A percentile compares a stretch with the other conserved stretches of the same genome.
phyloP scores from a whole-genome alignment of 1,140 invertebrate species.

The Yoshiicerus persimilis region DNA sequence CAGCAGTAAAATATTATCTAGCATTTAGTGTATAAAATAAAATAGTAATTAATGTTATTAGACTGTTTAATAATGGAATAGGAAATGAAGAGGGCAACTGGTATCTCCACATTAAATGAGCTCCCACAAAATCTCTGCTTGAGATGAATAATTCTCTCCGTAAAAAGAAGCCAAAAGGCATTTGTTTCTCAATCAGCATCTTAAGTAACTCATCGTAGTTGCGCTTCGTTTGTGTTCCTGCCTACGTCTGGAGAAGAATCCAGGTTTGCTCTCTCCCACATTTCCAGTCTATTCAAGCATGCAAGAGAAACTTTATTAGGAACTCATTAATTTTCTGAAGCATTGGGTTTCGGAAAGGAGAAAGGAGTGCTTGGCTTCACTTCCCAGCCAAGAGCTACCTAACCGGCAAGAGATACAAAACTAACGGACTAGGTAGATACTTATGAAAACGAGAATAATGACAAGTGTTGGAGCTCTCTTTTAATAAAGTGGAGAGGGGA shows the following conservation, averaged over 20 bases:
- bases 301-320: conserved; percentile 14
- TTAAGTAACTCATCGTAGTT: neutral
- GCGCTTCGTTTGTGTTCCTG: neutral
- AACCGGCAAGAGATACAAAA: neutral
- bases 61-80: neutral
- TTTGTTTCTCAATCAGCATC: conserved; percentile 3
- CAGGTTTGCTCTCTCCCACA: neutral
- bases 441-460: conserved; percentile 15
- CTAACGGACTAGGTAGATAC: neutral
- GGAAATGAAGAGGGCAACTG: neutral
- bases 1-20: neutral
- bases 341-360: neutral
- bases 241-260: neutral
- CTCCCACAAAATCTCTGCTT: neutral
- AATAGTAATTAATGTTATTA: conserved; percentile 4
- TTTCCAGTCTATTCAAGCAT: neutral
- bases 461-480: conserved; percentile 5
- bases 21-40: neutral
- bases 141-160: neutral
- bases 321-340: conserved; percentile 17
- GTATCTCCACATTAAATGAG: neutral
- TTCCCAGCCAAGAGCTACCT: neutral
- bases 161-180: neutral
- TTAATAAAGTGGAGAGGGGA: conserved; percentile 17
- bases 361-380: neutral